Evolutionary conservation across 2,113 vertebrate genomes (phyloP), one percentile per base, ranked within the genome.

Genomic region (Chaenocephalus aceratus): DNA sequence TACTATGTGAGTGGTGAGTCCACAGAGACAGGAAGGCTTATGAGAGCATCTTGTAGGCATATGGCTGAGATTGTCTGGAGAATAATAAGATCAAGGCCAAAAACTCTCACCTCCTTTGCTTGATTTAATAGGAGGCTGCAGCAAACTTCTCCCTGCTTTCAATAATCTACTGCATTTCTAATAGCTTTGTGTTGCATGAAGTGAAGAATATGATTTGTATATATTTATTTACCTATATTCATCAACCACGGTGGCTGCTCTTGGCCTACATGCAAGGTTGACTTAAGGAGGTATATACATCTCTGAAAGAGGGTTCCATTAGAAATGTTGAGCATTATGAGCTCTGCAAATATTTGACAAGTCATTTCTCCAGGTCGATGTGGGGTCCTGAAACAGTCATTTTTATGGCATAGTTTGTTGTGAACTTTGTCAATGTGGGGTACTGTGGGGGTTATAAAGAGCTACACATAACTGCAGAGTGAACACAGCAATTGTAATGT

Each of bases 21-120:
- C 54, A 44, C 58, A 51, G 74, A 82, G 80, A 86, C 70, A 52
- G 23, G n/a, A 30, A 21, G 61, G 69, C 62, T 66, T 75, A 58
- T 45, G 12, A 57, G 5, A 83, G 67, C 84, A 85, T 90, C 68
- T 79, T 86, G 65, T 44, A 92, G 57, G 82, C 83, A 79, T 80
- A 78, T 89, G 83, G 86, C 46, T 67, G 46, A 80, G 46, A 76
- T 76, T 9, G 57, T 72, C 70, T 77, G n/a, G 52, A 58, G 83
- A 72, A 66, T 66, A 85, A 79, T 79, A 76, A 82, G 71, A 84
- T 87, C 76, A 78, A 86, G 71, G 72, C 53, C 57, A 80, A 56
- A 66, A 75, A 72, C 44, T 83, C 72, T 83, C 79, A 80, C 66
- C 44, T 88, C n/a, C 36, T 26, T 53, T 56, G n/a, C 26, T 68